A percentile compares a stretch with the other conserved stretches of the same genome.
phyloP scores from a whole-genome alignment of 2,113 vertebrate genomes.

The Spheniscus mendiculus region DNA sequence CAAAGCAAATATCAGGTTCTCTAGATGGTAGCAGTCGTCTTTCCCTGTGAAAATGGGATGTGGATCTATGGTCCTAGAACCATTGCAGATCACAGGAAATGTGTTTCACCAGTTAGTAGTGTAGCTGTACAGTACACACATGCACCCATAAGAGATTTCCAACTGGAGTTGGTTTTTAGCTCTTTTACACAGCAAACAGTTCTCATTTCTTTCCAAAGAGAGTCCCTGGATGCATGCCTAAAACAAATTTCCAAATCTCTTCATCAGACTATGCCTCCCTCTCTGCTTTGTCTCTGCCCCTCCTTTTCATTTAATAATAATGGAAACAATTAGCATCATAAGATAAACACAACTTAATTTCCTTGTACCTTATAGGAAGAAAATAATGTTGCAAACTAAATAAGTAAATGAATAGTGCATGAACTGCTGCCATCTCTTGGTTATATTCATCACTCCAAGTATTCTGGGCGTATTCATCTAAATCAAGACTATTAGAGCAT shows the following conservation, averaged over 20 bases:
- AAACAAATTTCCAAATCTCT: neutral
- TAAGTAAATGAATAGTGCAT: constrained; percentile 15
- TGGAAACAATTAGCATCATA: neutral
- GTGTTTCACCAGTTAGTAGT: neutral
- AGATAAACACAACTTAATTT: neutral
- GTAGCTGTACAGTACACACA: neutral
- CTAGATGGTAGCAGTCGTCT: neutral
- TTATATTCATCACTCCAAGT: constrained; percentile 5
- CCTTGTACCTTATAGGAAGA: neutral
- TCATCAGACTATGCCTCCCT: neutral
- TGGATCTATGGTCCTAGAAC: neutral
- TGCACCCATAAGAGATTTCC: neutral
- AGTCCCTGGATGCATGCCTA: neutral
- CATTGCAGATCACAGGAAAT: neutral
- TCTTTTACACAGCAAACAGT: neutral
- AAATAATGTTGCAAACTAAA: neutral
- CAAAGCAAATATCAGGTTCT: neutral
- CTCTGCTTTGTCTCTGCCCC: neutral
- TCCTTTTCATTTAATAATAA: neutral
- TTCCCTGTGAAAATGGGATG: neutral
- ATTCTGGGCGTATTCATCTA: neutral
- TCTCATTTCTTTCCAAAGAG: neutral
- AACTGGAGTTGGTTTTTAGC: neutral
- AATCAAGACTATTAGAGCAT: neutral
- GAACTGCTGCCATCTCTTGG: constrained; percentile 62